A percentile compares a stretch with the other conserved stretches of the same genome.
Evolutionary conservation across 2,888 invertebrate genomes (phyloP).

Genomic region (Ditula angustiorana): DNA sequence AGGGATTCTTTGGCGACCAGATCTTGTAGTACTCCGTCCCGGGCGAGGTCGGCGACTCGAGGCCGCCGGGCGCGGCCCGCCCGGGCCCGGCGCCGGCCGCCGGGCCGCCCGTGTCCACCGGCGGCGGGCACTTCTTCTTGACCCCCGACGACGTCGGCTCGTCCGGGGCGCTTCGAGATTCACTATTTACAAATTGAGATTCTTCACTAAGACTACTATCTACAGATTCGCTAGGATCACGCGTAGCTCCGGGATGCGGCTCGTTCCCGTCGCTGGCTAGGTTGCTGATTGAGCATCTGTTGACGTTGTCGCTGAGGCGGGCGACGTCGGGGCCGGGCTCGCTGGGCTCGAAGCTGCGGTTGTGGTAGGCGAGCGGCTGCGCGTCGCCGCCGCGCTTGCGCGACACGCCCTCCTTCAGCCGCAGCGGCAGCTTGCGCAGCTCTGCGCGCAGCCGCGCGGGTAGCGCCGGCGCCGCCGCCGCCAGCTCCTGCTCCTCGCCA

Average conservation of each 20-base stretch:
- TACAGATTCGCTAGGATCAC: constrained; percentile 82
- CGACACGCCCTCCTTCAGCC: constrained; percentile 82
- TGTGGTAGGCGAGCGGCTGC: constrained; percentile 79
- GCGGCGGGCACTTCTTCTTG: constrained; percentile 85
- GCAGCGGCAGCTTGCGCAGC: constrained; percentile 84
- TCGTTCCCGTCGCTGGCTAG: constrained; percentile 79
- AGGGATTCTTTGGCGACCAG: constrained; percentile 88
- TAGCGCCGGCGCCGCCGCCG: constrained; percentile 86
- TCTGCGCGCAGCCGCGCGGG: constrained; percentile 82
- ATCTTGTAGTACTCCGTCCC: constrained; percentile 89
- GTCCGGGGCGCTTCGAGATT: constrained; percentile 74
- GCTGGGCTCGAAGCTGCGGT: constrained; percentile 80
- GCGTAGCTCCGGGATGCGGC: constrained; percentile 73
- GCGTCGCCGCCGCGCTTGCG: constrained; percentile 80
- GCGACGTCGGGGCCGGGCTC: constrained; percentile 76
- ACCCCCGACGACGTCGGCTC: constrained; percentile 76
- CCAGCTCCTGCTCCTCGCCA: constrained; percentile 87
- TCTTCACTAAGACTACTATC: constrained; percentile 74
- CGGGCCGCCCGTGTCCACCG: constrained; percentile 83
- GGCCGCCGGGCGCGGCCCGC: constrained; percentile 72
- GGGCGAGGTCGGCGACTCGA: constrained; percentile 85
- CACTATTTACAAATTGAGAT: constrained; percentile 79
- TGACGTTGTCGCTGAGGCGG: constrained; percentile 80
- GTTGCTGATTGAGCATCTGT: constrained; percentile 85
- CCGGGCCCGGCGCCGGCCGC: background rate